Conservation (phyloP, 2,888 invertebrate genomes). For the Pycnomerus fuliginosus region DNA sequence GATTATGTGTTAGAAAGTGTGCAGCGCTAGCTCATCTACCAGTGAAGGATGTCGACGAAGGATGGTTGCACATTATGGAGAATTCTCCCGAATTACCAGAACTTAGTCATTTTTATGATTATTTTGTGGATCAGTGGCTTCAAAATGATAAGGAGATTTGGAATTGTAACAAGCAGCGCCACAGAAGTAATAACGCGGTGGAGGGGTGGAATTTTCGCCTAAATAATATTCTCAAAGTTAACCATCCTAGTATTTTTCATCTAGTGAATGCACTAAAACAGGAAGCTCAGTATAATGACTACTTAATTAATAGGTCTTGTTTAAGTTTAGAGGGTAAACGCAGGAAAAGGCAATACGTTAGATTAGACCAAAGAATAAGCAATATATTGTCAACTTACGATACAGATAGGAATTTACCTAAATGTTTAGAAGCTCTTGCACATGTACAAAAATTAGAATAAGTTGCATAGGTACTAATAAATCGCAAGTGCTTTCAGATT, state of each 20-base stretch:
- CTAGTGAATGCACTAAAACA: not conserved
- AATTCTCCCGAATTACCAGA: not conserved
- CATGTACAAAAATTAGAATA: too few relatives aligned
- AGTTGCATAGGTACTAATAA: too few relatives aligned
- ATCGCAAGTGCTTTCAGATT: too few relatives aligned
- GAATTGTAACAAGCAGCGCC: constrained; percentile 2
- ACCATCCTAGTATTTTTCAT: not conserved
- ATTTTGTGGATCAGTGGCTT: not conserved
- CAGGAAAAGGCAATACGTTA: not conserved
- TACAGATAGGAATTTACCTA: too few relatives aligned
- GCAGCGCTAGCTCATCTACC: not conserved
- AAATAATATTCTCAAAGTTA: not conserved
- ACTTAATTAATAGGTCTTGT: not conserved
- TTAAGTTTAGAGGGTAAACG: not conserved
- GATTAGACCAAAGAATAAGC: not conserved
- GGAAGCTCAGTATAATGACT: not conserved
- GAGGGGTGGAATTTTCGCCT: not conserved
- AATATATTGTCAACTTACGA: too few relatives aligned
- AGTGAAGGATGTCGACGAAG: too few relatives aligned
- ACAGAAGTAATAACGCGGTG: not conserved
- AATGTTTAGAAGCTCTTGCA: too few relatives aligned
- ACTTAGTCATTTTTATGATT: constrained; percentile 1
- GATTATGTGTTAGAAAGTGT: constrained; percentile 1
- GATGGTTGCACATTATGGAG: not conserved
- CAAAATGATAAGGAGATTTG: not conserved